Evolutionary conservation across 2,797 vertebrate genomes (phyloP).

Genomic region (Poeciliopsis infans): DNA sequence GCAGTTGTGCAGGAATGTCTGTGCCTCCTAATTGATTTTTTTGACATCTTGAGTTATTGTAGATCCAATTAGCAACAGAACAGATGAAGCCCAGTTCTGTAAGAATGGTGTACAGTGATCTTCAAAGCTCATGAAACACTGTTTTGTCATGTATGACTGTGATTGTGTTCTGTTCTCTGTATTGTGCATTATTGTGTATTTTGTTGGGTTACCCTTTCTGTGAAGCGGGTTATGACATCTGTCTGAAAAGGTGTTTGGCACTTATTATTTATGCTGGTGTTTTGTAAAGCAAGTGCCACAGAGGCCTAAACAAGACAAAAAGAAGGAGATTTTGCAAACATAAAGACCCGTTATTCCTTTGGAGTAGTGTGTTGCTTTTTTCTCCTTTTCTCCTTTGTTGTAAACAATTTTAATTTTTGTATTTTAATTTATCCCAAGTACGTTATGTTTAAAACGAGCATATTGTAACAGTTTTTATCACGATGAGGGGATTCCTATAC

Average conservation of each 20-base stretch:
- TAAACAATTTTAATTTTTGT: background rate
- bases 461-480: background rate
- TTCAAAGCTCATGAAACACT: background rate
- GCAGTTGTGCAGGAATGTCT: slow-evolving; percentile 11
- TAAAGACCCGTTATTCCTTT: background rate
- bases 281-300: background rate
- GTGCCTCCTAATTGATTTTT: slow-evolving; percentile 8
- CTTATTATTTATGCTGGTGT: background rate
- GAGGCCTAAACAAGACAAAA: background rate
- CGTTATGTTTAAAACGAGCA: background rate
- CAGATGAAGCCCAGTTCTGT: background rate
- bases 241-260: background rate
- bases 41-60: slow-evolving; percentile 15
- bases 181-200: background rate
- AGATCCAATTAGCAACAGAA: slow-evolving; percentile 14
- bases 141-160: background rate
- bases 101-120: background rate
- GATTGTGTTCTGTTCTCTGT: background rate
- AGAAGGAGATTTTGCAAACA: background rate
- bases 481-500: background rate
- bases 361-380: background rate
- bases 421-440: background rate
- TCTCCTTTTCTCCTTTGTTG: background rate
- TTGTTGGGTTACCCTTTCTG: background rate
- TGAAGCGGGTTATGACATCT: background rate